Percentiles rank a stretch among this genome's conserved stretches.
Conservation (phyloP, 2,113 vertebrate genomes). For the Felis chaus region DNA sequence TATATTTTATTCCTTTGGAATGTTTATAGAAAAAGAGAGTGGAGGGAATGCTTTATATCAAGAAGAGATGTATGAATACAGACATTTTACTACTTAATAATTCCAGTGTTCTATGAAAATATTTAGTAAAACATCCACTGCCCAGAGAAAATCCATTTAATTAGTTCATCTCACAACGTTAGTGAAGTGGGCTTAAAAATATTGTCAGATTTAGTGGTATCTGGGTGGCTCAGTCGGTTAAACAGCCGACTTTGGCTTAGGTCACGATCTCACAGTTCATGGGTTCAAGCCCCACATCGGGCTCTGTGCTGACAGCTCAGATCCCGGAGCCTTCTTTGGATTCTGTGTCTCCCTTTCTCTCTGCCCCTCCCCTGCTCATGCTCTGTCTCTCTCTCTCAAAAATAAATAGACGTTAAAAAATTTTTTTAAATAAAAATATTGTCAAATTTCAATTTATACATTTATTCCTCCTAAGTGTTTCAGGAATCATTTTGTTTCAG, state of each 20-base stretch:
- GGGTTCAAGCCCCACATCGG: no score
- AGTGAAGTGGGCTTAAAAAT: background rate
- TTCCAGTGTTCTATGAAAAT: background rate
- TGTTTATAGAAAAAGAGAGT: background rate
- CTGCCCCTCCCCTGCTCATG: no score
- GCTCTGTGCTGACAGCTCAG: no score
- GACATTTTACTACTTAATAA: background rate
- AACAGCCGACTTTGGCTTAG: no score
- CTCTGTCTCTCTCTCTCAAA: no score
- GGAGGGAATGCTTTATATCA: background rate
- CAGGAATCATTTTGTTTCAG: background rate
- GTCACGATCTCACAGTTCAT: no score
- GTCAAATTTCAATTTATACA: background rate
- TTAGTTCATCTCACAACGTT: background rate
- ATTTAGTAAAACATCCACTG: background rate
- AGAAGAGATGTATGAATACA: background rate
- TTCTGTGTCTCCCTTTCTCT: no score
- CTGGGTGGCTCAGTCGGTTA: no score
- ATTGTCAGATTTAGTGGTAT: background rate
- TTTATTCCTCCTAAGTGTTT: constrained; percentile 8
- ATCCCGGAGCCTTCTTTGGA: no score
- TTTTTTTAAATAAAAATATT: background rate
- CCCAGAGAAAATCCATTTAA: background rate
- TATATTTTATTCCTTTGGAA: background rate
- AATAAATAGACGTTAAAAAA: no score